Base-by-base conservation (phyloP, 2,113 vertebrate species). In the Calidris pugnax region DNA sequence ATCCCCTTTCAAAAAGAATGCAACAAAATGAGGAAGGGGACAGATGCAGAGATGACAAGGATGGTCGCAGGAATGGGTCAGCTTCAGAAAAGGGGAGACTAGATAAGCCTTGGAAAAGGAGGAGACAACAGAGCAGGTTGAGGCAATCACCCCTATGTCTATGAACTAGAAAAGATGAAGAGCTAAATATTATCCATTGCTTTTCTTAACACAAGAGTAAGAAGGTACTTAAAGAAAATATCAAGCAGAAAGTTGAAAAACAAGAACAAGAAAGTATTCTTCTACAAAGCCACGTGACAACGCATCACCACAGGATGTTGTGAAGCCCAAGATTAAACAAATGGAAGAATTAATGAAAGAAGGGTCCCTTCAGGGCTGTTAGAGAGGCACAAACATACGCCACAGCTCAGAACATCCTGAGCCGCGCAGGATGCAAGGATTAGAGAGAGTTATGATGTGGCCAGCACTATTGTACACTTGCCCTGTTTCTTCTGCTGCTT, bases 261-360 rank as follows among this genome's bases (percentile, higher is more conserved):
- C 6, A 62, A 73, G 28, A 80, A 41, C 37, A 87, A 87, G 57
- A 69, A 47, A 26, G 20, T 66, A 47, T 17, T 62, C 4, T 86
- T 81, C 73, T 74, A 57, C 41, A 80, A 86, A 89, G 32, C 41
- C 51, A 68, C 0, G 0, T 79, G 76, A 89, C 0, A 0, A 50
- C 0, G 1, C n/a, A 33, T 26, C 39, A 41, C 24, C 24, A 28
- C 15, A 12, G 59, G 15, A 63, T 33, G 28, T 30, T 43, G 39
- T 60, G 33, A 92, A 93, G 43, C 33, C 39, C 33, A 48, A 72
- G 66, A 78, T 72, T 78, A 18, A 39, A 63, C 16, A 30, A 75
- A 55, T 55, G 53, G 28, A 55, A 55, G 28, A 28, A 56, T 6
- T 22, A 56, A 71, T n/a, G 26, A 59, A 69, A 60, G 37, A 73